Evolutionary conservation across 2,113 vertebrate species (phyloP).

Genomic region (Zapus hudsonius): DNA sequence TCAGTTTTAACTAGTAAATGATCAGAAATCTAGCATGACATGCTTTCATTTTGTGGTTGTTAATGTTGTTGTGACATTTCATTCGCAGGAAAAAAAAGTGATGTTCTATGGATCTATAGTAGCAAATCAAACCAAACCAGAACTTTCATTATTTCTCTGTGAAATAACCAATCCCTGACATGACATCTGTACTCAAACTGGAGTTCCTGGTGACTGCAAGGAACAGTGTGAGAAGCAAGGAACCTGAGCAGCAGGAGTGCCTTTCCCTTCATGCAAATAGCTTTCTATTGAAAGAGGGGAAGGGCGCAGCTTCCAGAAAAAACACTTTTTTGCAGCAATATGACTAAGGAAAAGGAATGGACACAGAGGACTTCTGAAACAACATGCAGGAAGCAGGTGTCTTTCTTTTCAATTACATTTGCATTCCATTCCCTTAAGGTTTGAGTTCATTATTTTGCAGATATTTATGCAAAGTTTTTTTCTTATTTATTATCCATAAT

Average conservation of each 20-base stretch:
- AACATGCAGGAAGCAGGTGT: not conserved
- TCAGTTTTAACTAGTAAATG: not conserved
- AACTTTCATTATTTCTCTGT: not conserved
- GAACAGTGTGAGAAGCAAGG: not conserved
- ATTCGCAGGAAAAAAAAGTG: not conserved
- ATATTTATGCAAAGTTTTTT: not conserved
- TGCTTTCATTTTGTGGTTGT: not conserved
- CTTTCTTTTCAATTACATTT: not conserved
- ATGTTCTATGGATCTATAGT: not conserved
- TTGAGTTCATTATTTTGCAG: not conserved
- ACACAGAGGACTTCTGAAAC: not conserved
- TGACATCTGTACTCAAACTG: not conserved
- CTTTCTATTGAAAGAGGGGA: not conserved
- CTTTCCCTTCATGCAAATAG: not conserved
- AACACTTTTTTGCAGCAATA: not conserved
- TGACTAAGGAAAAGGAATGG: not conserved
- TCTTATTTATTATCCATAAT: no score
- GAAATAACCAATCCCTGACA: not conserved
- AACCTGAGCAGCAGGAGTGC: rapidly evolving
- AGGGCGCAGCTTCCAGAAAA: not conserved
- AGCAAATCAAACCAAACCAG: not conserved
- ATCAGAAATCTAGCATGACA: not conserved
- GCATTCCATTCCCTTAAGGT: not conserved
- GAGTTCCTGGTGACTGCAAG: not conserved
- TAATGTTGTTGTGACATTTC: not conserved